Evolutionary conservation across 1,140 invertebrate species (phyloP), one percentile per base, ranked within the genome.

Genomic region (Catajapyx aquilonaris): DNA sequence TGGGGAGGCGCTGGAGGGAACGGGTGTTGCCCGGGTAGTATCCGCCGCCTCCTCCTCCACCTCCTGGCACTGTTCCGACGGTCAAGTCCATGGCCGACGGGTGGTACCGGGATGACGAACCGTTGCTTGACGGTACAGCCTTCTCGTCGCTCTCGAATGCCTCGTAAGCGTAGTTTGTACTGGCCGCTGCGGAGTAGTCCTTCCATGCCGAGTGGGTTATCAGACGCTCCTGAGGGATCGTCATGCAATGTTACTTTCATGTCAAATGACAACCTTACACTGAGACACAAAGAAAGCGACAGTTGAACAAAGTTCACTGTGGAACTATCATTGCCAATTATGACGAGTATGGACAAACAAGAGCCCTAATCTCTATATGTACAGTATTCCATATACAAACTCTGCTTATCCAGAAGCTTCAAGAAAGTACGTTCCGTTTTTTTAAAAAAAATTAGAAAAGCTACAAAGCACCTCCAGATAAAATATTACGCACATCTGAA

Each of bases 141-240:
- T 80, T 77, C 48, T 81, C 76, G 46, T 79, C 76, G n/a, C 67
- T 71, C 38, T 81, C 78, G 51, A 75, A 83, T 0, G 76, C 69
- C 45, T 86, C 81, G 53, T 86, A 86, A 1, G 77, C 80, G 54
- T 84, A 85, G 56, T 86, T 86, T 13, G 23, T 84, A 49, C 81
- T 81, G 1, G 75, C 68, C 1, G 75, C 68, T 1, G 74, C 62
- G 2, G 78, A 70, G 50, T 85, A 86, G 51, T 87, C 81, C 48
- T 81, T 81, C 81, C 81, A 87, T 3, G 77, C 76, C 2, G 76
- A 74, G 52, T 73, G 79, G 16, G 71, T 71, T 38, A 84, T 80
- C 17, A 84, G 55, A 44, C 76, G 76, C 46, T 84, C 79, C 79
- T 85, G n/a, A n/a, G 62, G 13, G 64, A 66, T 9, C 23, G 13